A percentile compares a stretch with the other conserved stretches of the same genome.
Conservation (phyloP, 2,113 vertebrate species). For the Guaruba guarouba region DNA sequence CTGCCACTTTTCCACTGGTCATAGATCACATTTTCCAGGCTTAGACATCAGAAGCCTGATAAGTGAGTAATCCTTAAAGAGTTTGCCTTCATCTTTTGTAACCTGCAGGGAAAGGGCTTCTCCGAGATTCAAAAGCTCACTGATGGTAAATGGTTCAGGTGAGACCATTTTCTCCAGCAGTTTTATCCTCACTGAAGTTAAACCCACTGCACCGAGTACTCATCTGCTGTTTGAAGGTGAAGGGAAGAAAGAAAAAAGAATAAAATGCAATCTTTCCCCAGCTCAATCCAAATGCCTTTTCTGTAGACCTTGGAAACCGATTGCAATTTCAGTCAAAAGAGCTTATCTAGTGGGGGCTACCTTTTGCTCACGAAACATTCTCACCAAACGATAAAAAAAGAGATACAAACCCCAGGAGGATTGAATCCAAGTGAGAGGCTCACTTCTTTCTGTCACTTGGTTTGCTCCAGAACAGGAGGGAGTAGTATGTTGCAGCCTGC, state of each 20-base stretch:
- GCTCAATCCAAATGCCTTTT: slow-evolving; percentile 9
- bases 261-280: neutral
- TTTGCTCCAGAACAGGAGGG: neutral
- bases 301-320: neutral
- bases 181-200: slow-evolving; percentile 57
- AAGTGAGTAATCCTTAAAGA: slow-evolving; percentile 58
- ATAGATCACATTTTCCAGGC: slow-evolving; percentile 55
- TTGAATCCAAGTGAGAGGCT: neutral
- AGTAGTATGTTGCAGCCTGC: neutral
- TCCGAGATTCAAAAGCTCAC: slow-evolving; percentile 54
- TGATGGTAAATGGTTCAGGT: slow-evolving; percentile 49
- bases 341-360: neutral
- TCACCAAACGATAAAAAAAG: neutral
- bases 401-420: neutral
- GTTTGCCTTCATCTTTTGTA: slow-evolving; percentile 58
- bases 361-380: neutral
- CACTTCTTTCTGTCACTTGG: neutral
- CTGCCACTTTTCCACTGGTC: slow-evolving; percentile 39
- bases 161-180: slow-evolving; percentile 54
- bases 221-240: slow-evolving; percentile 45
- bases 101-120: slow-evolving; percentile 61
- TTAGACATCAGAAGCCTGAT: slow-evolving; percentile 47
- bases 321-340: slow-evolving; percentile 14
- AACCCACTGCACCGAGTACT: slow-evolving; percentile 23
- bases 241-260: neutral